Evolutionary conservation across 2,797 vertebrate genomes (phyloP).

Genomic region (Tragelaphus eurycerus): DNA sequence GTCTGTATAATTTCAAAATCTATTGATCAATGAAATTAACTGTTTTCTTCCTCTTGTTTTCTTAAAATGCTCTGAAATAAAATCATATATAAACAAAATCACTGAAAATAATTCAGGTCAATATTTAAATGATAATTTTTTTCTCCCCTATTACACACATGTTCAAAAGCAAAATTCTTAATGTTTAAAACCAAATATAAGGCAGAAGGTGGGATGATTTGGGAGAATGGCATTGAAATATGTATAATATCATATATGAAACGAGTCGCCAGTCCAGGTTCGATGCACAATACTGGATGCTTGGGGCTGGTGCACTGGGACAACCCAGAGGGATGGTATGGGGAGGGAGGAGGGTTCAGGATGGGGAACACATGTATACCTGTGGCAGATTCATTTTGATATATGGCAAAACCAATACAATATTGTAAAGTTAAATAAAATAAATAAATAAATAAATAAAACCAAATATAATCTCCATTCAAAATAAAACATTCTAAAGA

Average conservation of each 20-base stretch:
- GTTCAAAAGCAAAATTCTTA: slow-evolving; percentile 37
- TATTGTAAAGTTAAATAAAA: too few relatives aligned
- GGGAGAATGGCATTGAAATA: too few relatives aligned
- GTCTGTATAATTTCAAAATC: background rate
- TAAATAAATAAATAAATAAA: background rate
- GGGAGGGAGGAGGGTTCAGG: too few relatives aligned
- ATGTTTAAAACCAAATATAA: slow-evolving; percentile 40
- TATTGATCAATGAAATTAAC: slow-evolving; percentile 16
- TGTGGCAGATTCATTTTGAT: too few relatives aligned
- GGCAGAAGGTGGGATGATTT: too few relatives aligned
- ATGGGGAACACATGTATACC: too few relatives aligned
- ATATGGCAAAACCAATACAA: too few relatives aligned
- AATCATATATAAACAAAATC: background rate
- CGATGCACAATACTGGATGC: too few relatives aligned
- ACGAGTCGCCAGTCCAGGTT: too few relatives aligned
- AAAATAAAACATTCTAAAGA: slow-evolving; percentile 45
- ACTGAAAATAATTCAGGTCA: background rate
- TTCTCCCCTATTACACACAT: slow-evolving; percentile 18
- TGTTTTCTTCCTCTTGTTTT: background rate
- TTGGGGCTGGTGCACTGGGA: too few relatives aligned
- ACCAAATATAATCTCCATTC: slow-evolving; percentile 9
- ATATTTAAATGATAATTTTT: slow-evolving; percentile 39
- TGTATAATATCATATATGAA: too few relatives aligned
- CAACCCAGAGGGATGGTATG: too few relatives aligned
- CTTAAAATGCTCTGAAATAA: background rate